A percentile compares a stretch with the other conserved stretches of the same genome.
Conservation (phyloP, 92 coral and sea anemone genomes). For the Muricea muricata region DNA sequence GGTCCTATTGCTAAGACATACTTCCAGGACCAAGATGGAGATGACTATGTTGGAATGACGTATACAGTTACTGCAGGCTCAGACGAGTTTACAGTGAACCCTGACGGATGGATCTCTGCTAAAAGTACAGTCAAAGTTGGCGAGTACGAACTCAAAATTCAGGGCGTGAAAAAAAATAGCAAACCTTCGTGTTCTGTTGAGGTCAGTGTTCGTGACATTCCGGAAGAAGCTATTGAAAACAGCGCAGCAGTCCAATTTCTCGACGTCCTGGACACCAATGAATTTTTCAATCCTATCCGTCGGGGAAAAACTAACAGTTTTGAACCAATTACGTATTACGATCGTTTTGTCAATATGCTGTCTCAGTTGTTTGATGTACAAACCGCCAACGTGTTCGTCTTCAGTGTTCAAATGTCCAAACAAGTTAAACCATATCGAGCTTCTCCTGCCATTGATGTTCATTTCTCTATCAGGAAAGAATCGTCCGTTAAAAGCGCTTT, state of each 20-base stretch:
- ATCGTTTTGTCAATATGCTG: slow-evolving; percentile 42
- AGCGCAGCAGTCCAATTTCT: slow-evolving; percentile 73
- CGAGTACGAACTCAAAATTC: slow-evolving; percentile 56
- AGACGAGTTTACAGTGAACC: slow-evolving; percentile 50
- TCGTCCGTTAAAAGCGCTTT: slow-evolving; percentile 33
- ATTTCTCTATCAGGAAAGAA: slow-evolving; percentile 62
- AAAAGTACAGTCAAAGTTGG: slow-evolving; percentile 57
- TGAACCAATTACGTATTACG: slow-evolving; percentile 51
- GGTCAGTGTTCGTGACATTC: slow-evolving; percentile 64
- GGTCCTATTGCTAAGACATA: slow-evolving; percentile 89
- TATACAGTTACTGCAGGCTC: slow-evolving; percentile 16
- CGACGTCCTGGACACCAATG: slow-evolving; percentile 60
- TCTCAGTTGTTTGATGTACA: slow-evolving; percentile 55
- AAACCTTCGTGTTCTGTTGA: slow-evolving; percentile 28
- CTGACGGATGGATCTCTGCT: slow-evolving; percentile 63
- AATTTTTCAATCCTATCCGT: slow-evolving; percentile 50
- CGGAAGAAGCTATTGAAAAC: slow-evolving; percentile 63
- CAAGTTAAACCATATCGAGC: slow-evolving; percentile 16
- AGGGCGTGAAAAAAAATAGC: slow-evolving; percentile 19
- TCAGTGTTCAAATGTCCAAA: slow-evolving; percentile 78
- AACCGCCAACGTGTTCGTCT: slow-evolving; percentile 53
- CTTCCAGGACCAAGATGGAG: slow-evolving; percentile 79
- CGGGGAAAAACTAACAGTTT: neutral
- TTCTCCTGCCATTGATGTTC: slow-evolving; percentile 59
- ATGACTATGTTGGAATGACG: neutral